Evolutionary conservation across 1,140 invertebrate genomes (phyloP), one percentile per base, ranked within the genome.

Genomic region (Dermatophagoides farinae): DNA sequence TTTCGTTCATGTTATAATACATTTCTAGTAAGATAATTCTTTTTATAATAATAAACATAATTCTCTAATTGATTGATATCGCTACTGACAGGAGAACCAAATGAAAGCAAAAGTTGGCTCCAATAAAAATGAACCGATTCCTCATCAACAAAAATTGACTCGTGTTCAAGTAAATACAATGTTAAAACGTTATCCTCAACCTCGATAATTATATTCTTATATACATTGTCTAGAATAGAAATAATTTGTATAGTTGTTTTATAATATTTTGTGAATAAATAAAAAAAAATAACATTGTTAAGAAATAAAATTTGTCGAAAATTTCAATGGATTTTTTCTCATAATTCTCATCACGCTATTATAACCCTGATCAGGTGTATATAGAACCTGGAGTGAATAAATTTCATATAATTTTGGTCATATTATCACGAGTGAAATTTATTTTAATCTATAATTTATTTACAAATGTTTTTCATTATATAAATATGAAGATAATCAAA

Each of bases 151-250:
- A 18, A 60, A 60, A 23, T 22, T 60, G 10, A 49, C 43, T 12
- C 47, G 16, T 18, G 16, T 22, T 20, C 58, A 60, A 40, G 23
- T 50, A 16, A 60, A 60, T 49, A 9, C 31, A n/a, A 20, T 60
- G 38, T 25, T 60, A 16, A 50, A 49, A n/a, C 41, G 44, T 37
- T 60, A 50, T 47, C 58, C 58, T 11, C 62, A 52, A 46, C 61
- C 59, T 20, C 43, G 46, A 37, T 61, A 46, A 31, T 4, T 31
- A 31, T 31, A 4, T 31, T 4, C 31, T 31, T 31, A 31, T 31
- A n/a, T n/a, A 31, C 2, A 31, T 31, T 31, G 31, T 31, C 31
- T 31, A 4, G 31, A 31, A 31, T 31, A 31, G 31, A 31, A 31
- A 31, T 31, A 31, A 31, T 4, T 31, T 31, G 2, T 31, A 31